These are phyloP conservation scores for Nannospalax galili DNA, from an alignment of 2,113 vertebrate species.

Conservation along the genomic window DNA sequence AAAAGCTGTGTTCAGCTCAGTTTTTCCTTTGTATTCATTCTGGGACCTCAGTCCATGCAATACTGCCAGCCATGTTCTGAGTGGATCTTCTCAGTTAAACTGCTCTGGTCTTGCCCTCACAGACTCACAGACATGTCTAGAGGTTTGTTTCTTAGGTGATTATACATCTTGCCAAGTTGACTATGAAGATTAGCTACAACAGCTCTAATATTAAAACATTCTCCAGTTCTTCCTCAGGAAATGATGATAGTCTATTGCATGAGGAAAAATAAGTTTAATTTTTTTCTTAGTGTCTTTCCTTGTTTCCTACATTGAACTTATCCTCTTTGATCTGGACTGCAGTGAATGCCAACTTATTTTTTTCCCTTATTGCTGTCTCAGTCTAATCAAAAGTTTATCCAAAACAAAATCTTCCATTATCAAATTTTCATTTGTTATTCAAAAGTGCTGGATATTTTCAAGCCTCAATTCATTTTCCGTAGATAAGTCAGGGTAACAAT, in stretches of 20 bases:
- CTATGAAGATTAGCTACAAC: background rate
- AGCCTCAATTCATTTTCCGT: background rate
- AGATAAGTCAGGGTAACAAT: background rate
- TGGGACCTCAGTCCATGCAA: background rate
- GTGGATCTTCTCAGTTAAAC: background rate
- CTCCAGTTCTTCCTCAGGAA: background rate
- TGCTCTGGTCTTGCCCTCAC: background rate
- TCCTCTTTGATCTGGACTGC: background rate
- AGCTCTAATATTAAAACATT: background rate
- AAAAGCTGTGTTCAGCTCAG: background rate
- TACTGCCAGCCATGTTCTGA: accelerated
- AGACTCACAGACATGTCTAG: background rate
- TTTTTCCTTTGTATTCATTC: background rate
- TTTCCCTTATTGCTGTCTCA: background rate
- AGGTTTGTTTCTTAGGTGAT: background rate
- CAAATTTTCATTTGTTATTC: conserved; percentile 25
- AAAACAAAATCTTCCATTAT: background rate
- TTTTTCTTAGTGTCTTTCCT: background rate
- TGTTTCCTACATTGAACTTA: background rate
- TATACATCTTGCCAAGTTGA: background rate
- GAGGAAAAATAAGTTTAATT: background rate
- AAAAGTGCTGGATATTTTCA: background rate
- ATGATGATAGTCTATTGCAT: background rate
- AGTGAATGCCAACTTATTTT: background rate
- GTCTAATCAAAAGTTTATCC: background rate